Evolutionary conservation across 2,797 vertebrate species (phyloP).

Genomic region (Hemitrygon akajei): DNA sequence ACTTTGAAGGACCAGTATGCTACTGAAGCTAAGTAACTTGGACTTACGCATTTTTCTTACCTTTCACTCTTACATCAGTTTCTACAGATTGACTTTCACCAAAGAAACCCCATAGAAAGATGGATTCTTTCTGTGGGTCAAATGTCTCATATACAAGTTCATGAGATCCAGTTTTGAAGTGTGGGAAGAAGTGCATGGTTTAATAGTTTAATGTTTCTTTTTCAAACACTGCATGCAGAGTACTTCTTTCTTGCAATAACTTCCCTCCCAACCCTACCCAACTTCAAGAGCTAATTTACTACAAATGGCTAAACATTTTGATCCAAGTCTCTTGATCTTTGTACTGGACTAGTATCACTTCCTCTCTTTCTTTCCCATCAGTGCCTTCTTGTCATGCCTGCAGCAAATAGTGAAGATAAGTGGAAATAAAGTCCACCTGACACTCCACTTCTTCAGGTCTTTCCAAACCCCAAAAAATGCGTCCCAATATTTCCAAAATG

Average conservation of each 20-base stretch:
- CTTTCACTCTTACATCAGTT: no score
- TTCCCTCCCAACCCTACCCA: neutral
- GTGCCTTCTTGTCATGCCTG: neutral
- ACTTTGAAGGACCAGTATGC: no score
- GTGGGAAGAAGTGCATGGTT: neutral
- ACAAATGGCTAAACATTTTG: no score
- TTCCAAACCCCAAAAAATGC: neutral
- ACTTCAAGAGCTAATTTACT: no score
- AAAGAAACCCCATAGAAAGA: no score
- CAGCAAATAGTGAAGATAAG: neutral
- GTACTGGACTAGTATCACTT: neutral
- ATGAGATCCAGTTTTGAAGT: neutral
- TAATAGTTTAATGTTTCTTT: neutral
- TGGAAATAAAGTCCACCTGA: neutral
- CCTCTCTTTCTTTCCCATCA: neutral
- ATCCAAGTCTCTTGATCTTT: neutral
- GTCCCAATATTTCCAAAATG: neutral
- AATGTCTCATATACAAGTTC: neutral
- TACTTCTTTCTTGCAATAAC: neutral
- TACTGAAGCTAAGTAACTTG: no score
- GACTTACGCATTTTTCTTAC: no score
- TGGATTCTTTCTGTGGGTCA: neutral
- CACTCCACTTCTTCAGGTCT: neutral
- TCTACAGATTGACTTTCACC: no score
- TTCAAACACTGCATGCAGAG: neutral